phyloP scores from a whole-genome alignment of 2,888 invertebrate genomes.

The Copidosoma aretas region DNA sequence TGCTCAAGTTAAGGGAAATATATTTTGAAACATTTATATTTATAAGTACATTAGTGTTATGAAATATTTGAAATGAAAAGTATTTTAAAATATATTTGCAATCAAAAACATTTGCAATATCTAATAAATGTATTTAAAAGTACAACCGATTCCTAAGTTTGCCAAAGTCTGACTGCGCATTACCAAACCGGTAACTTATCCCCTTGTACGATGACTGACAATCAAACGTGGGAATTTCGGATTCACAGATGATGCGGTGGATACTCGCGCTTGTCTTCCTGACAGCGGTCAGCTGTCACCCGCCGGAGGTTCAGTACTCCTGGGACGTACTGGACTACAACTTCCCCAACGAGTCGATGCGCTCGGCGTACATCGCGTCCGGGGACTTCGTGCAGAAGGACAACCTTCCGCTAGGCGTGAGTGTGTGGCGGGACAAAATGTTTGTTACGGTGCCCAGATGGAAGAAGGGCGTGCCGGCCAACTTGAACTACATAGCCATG shows the following conservation, averaged over 20 bases:
- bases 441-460: constrained; percentile 78
- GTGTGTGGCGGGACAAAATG: constrained; percentile 70
- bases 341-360: constrained; percentile 53
- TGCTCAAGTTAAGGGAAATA: too few relatives aligned
- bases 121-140: too few relatives aligned
- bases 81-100: too few relatives aligned
- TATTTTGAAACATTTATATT: too few relatives aligned
- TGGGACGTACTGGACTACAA: constrained; percentile 57
- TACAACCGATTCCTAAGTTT: too few relatives aligned
- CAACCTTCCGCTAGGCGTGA: constrained; percentile 74
- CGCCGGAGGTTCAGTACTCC: constrained; percentile 49
- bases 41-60: too few relatives aligned
- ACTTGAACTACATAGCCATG: constrained; percentile 68
- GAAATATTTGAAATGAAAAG: too few relatives aligned
- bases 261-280: constrained; percentile 45
- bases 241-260: constrained; percentile 45
- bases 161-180: too few relatives aligned
- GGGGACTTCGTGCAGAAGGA: constrained; percentile 73
- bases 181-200: too few relatives aligned
- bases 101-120: too few relatives aligned
- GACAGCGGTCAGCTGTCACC: constrained; percentile 45
- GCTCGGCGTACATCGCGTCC: constrained; percentile 60
- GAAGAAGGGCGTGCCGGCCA: constrained; percentile 69
- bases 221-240: neutral
- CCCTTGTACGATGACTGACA: too few relatives aligned